phyloP scores from a whole-genome alignment of 2,797 vertebrate species.

The Gymnothorax javanicus region DNA sequence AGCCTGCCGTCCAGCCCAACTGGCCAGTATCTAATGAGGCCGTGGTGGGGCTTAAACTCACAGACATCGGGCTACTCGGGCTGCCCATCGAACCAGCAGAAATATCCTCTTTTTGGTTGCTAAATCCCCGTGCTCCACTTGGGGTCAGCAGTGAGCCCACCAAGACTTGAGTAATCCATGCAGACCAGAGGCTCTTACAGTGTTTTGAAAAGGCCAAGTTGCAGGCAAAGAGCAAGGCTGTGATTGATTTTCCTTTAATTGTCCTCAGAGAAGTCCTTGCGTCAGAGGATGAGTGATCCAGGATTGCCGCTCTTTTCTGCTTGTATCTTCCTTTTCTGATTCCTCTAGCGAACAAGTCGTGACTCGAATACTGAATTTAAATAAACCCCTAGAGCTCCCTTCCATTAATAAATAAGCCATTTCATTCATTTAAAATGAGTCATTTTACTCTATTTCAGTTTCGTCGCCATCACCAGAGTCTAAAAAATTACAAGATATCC shows the following conservation, averaged over 20 bases:
- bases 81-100: slow-evolving; percentile 58
- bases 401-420: not conserved
- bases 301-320: not conserved
- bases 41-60: slow-evolving; percentile 60
- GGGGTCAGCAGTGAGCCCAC: not conserved
- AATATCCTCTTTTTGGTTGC: not conserved
- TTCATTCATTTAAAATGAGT: not conserved
- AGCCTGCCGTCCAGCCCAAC: slow-evolving; percentile 66
- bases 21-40: slow-evolving; percentile 62
- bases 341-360: not conserved
- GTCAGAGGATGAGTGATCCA: not conserved
- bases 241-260: not conserved
- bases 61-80: slow-evolving; percentile 53
- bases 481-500: not conserved
- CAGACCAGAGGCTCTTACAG: not conserved
- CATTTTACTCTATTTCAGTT: not conserved
- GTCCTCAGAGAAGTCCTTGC: not conserved
- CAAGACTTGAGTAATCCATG: slow-evolving; percentile 13
- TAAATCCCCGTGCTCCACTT: not conserved
- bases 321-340: not conserved
- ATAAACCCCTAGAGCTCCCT: not conserved
- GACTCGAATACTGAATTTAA: not conserved
- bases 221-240: not conserved
- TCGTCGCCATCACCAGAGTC: not conserved
- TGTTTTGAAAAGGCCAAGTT: not conserved